Percentiles rank a stretch among this genome's conserved stretches.
phyloP scores from a whole-genome alignment of 2,797 vertebrate genomes.

The Melanogrammus aeglefinus region DNA sequence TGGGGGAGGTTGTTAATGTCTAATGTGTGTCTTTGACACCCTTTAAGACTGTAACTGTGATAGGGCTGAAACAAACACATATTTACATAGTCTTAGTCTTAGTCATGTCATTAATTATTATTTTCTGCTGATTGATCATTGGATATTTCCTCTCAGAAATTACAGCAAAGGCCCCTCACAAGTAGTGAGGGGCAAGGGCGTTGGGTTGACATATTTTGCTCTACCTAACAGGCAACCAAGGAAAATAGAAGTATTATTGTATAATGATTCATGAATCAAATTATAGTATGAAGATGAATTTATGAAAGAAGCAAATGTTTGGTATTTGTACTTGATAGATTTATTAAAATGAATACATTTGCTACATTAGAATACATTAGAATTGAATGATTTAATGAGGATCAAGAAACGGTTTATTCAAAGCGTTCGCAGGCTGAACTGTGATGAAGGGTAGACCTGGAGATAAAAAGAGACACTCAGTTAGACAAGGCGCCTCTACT shows the following conservation, averaged over 20 bases:
- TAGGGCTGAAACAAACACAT: no score
- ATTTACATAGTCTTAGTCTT: no score
- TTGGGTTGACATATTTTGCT: background rate
- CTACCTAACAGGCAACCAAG: background rate
- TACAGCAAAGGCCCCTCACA: background rate
- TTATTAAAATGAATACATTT: background rate
- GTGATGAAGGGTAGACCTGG: background rate
- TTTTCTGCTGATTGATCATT: background rate
- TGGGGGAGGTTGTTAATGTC: no score
- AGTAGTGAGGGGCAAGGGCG: background rate
- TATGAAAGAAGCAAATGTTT: background rate
- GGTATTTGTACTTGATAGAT: background rate
- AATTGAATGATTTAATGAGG: background rate
- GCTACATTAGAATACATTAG: no score
- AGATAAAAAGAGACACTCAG: background rate
- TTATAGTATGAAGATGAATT: background rate
- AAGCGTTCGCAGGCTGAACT: background rate
- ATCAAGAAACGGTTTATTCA: background rate
- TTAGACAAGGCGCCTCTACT: background rate
- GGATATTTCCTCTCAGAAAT: background rate
- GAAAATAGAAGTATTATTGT: background rate
- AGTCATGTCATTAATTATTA: no score
- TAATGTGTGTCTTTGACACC: no score
- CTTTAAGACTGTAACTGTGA: no score
- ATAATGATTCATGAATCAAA: background rate